Evolutionary conservation across 2,113 vertebrate species (phyloP).

Genomic region (Hucho hucho): DNA sequence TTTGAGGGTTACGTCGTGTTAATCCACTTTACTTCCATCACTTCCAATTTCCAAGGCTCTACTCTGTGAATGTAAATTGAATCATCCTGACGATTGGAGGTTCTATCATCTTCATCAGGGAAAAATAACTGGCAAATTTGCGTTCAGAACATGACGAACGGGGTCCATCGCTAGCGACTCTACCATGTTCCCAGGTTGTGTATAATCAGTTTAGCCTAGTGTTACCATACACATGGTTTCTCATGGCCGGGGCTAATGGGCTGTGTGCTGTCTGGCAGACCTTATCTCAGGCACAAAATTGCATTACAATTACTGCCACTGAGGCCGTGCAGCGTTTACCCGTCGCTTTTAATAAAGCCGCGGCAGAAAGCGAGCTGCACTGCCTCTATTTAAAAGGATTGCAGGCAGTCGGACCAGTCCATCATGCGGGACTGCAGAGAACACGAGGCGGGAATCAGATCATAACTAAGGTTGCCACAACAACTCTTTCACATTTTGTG

Average conservation of each 20-base stretch:
- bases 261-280: slow-evolving; percentile 2
- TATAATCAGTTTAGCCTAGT: slow-evolving; percentile 16
- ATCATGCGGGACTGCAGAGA: not conserved
- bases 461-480: too few species aligned
- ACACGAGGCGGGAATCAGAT: too few species aligned
- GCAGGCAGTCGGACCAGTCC: not conserved
- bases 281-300: slow-evolving; percentile 10
- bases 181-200: not conserved
- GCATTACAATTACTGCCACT: slow-evolving; percentile 17
- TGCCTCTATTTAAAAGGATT: not conserved
- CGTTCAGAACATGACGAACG: slow-evolving; percentile 6
- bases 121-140: not conserved
- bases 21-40: too few species aligned
- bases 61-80: not conserved
- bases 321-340: not conserved
- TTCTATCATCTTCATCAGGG: not conserved
- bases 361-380: not conserved
- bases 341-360: slow-evolving; percentile 3
- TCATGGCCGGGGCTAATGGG: slow-evolving; percentile 19
- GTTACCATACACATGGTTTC: slow-evolving; percentile 15
- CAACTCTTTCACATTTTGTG: too few species aligned
- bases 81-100: not conserved
- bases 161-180: not conserved
- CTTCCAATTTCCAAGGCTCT: not conserved
- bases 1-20: not conserved